Conservation (phyloP, 2,797 vertebrate species). For the Micromesistius poutassou region DNA sequence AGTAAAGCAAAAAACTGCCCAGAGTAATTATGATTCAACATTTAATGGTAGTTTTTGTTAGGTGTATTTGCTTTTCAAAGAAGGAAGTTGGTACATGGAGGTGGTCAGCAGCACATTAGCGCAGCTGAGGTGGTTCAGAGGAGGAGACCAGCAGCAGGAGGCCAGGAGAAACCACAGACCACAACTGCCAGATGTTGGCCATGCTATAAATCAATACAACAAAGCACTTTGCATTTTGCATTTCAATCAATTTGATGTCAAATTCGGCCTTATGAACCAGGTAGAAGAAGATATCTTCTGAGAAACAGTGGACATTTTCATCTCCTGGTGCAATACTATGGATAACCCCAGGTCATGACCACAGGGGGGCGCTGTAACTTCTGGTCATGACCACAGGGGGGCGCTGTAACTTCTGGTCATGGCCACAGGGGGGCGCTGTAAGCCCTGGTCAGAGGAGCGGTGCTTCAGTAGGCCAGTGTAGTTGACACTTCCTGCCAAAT, state of each 20-base stretch:
- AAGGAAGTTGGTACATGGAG: conserved; percentile 1
- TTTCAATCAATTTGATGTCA: not conserved
- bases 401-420: not conserved
- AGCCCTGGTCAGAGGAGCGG: not conserved
- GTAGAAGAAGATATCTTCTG: no score
- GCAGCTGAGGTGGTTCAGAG: not conserved
- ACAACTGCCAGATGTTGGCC: conserved; percentile 16
- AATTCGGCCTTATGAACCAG: not conserved
- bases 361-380: conserved; percentile 23
- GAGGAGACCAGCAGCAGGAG: conserved; percentile 17
- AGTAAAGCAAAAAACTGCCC: not conserved
- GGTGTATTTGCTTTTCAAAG: not conserved
- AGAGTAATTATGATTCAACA: not conserved
- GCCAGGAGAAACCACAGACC: conserved; percentile 22
- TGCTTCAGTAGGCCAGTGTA: conserved; percentile 40
- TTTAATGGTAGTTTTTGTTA: not conserved
- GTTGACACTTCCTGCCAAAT: conserved; percentile 38
- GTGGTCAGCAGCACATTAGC: not conserved
- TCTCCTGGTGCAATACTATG: not conserved
- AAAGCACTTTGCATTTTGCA: conserved; percentile 26
- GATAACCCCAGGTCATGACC: conserved; percentile 31
- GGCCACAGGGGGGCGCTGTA: conserved; percentile 31
- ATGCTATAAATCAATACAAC: conserved; percentile 19
- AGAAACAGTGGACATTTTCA: not conserved
- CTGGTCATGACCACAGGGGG: no score